phyloP scores from a whole-genome alignment of 1,140 invertebrate genomes.

The Gonatopus flavifemur region DNA sequence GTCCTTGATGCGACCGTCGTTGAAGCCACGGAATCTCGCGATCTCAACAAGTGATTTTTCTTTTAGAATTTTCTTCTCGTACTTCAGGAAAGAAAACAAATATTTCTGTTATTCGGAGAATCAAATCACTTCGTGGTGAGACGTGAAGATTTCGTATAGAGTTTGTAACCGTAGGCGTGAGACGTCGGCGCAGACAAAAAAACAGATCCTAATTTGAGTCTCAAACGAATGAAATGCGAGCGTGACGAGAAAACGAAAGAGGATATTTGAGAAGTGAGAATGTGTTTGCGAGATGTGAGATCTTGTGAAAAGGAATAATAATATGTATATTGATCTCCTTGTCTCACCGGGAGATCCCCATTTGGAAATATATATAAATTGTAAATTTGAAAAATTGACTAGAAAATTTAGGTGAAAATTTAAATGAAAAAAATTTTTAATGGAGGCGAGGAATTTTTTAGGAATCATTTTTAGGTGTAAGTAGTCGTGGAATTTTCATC shows the following conservation, averaged over 20 bases:
- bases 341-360: slow-evolving; percentile 58
- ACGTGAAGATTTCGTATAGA: slow-evolving; percentile 50
- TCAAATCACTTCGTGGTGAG: background rate
- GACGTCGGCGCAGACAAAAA: slow-evolving; percentile 60
- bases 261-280: slow-evolving; percentile 33
- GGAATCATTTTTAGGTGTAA: slow-evolving; percentile 57
- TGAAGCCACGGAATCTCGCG: slow-evolving; percentile 58
- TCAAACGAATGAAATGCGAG: slow-evolving; percentile 3
- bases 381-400: slow-evolving; percentile 52
- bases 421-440: slow-evolving; percentile 45
- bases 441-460: slow-evolving; percentile 48
- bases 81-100: too few relatives aligned
- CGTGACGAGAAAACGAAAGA: slow-evolving; percentile 20
- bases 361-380: slow-evolving; percentile 57
- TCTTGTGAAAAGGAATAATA: slow-evolving; percentile 27
- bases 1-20: slow-evolving; percentile 61
- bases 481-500: slow-evolving; percentile 33
- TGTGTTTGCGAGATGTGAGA: slow-evolving; percentile 40
- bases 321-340: slow-evolving; percentile 54
- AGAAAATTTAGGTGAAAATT: slow-evolving; percentile 47
- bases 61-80: too few relatives aligned
- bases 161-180: slow-evolving; percentile 58
- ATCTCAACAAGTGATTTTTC: slow-evolving; percentile 49
- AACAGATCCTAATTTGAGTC: slow-evolving; percentile 55
- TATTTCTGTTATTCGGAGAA: slow-evolving; percentile 16